phyloP scores from a whole-genome alignment of 2,113 vertebrate species.

The Sphaerodactylus townsendi region DNA sequence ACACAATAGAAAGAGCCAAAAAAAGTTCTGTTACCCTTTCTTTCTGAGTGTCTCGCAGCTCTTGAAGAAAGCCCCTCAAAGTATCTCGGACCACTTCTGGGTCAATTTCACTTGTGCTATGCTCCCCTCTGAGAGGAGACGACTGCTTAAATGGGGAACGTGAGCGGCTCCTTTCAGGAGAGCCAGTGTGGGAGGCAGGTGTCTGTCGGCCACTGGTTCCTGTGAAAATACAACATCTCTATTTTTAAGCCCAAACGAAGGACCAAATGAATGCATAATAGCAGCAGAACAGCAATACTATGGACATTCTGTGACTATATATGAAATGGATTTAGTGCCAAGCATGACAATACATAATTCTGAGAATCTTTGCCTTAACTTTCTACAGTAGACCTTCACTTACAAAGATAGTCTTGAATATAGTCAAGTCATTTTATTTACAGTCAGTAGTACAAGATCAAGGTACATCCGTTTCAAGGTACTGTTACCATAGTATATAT shows the following conservation, averaged over 20 bases:
- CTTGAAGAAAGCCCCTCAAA: slow-evolving; percentile 70
- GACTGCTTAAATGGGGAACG: neutral
- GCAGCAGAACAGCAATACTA: neutral
- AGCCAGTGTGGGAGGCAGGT: neutral
- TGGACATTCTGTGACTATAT: neutral
- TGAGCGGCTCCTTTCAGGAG: slow-evolving; percentile 41
- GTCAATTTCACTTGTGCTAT: slow-evolving; percentile 60
- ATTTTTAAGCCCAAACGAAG: slow-evolving; percentile 28
- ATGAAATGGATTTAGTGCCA: neutral
- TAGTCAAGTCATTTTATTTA: no score
- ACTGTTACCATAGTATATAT: no score
- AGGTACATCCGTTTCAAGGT: no score
- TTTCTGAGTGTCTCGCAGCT: slow-evolving; percentile 73
- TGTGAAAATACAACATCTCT: neutral
- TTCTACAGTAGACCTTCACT: neutral
- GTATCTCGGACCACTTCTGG: slow-evolving; percentile 62
- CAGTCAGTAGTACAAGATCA: no score
- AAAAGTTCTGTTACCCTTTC: slow-evolving; percentile 61
- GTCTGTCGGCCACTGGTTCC: slow-evolving; percentile 13
- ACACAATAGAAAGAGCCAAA: neutral
- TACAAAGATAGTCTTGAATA: neutral
- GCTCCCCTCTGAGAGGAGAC: slow-evolving; percentile 41
- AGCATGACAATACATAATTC: neutral
- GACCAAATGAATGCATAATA: neutral
- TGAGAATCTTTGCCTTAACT: neutral